Evolutionary conservation across 2,888 invertebrate genomes (phyloP).

Genomic region (Hirtodrosophila cameraria): DNA sequence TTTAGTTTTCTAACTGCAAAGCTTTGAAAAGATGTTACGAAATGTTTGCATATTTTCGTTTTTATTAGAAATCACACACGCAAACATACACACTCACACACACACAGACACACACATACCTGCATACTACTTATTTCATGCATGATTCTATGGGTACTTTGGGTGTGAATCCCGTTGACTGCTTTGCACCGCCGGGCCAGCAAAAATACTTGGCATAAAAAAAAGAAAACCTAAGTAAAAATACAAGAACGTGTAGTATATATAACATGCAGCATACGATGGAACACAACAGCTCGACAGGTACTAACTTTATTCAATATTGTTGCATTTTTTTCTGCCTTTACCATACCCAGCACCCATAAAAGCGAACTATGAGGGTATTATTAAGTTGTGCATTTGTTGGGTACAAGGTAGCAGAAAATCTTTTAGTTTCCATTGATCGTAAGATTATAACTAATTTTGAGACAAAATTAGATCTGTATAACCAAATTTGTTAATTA

Average conservation of each 20-base stretch:
- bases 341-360: slow-evolving; percentile 3
- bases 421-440: too few species aligned
- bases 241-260: slow-evolving; percentile 8
- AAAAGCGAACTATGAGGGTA: neutral
- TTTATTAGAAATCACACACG: slow-evolving; percentile 55
- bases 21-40: slow-evolving; percentile 45
- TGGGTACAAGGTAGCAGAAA: too few species aligned
- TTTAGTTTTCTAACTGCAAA: slow-evolving; percentile 7
- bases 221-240: slow-evolving; percentile 46
- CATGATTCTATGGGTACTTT: slow-evolving; percentile 41
- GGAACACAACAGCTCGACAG: slow-evolving; percentile 73
- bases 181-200: slow-evolving; percentile 43
- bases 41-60: slow-evolving; percentile 60
- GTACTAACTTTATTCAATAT: slow-evolving; percentile 79
- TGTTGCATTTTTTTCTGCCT: slow-evolving; percentile 49
- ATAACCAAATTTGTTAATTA: too few species aligned
- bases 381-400: too few species aligned
- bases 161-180: slow-evolving; percentile 58
- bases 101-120: slow-evolving; percentile 3
- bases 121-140: slow-evolving; percentile 50
- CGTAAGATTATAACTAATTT: too few species aligned
- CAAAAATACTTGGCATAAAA: slow-evolving; percentile 30
- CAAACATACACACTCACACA: slow-evolving; percentile 16
- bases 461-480: too few species aligned
- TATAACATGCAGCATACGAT: slow-evolving; percentile 50